Evolutionary conservation across 1,140 invertebrate species (phyloP).

Genomic region (Bombus difficillimus): DNA sequence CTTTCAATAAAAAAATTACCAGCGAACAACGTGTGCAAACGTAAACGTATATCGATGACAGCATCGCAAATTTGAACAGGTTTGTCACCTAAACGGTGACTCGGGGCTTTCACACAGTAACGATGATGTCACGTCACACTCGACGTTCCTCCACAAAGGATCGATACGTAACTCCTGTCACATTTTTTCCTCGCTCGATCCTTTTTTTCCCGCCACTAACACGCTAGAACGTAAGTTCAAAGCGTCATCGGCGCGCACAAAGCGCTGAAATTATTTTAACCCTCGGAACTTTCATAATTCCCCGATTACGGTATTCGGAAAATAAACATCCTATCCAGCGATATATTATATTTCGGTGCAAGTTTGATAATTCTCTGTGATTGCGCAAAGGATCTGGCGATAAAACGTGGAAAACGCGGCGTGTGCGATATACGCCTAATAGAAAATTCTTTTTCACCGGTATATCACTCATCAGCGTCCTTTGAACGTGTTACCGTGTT

Average conservation of each 20-base stretch:
- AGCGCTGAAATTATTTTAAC: conserved; percentile 20
- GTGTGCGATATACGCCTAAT: neutral
- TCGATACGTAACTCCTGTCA: conserved; percentile 2
- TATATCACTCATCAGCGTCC: conserved; percentile 32
- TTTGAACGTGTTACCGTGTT: conserved; percentile 15
- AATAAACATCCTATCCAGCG: neutral
- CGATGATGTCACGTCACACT: neutral
- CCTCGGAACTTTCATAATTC: conserved; percentile 12
- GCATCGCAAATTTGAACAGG: neutral
- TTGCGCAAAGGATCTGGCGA: neutral
- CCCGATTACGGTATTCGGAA: conserved; percentile 21
- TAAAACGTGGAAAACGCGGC: neutral
- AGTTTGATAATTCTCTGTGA: conserved; percentile 1
- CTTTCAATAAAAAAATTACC: neutral
- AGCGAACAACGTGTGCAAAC: neutral
- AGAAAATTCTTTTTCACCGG: conserved; percentile 25
- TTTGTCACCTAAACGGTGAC: neutral
- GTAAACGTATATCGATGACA: neutral
- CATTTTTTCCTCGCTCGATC: neutral
- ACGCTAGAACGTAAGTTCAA: conserved; percentile 4
- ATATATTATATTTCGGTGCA: conserved; percentile 34
- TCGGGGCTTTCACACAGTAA: neutral
- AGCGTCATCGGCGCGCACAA: neutral
- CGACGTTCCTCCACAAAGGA: conserved; percentile 4
- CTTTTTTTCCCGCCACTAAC: neutral